These are phyloP conservation scores for Leptinotarsa texana DNA, from an alignment of 1,140 invertebrate genomes.

Conservation along the genomic window DNA sequence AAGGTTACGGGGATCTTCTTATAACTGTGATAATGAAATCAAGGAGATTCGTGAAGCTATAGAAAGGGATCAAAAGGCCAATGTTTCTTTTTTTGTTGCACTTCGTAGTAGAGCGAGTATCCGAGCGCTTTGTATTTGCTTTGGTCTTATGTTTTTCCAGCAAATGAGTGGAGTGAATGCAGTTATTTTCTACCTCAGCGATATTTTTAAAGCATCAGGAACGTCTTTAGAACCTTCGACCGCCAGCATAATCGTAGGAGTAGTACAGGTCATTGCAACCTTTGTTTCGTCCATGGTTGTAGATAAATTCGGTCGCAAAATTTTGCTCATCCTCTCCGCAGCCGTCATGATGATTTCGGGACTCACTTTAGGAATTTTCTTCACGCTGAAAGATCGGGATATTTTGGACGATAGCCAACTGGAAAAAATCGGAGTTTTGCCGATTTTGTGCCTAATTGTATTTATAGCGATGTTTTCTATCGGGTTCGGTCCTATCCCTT, in stretches of 20 bases:
- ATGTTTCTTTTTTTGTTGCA: conserved; percentile 55
- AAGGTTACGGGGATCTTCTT: conserved; percentile 70
- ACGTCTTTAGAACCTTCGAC: conserved; percentile 58
- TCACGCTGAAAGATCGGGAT: conserved; percentile 61
- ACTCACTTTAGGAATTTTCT: conserved; percentile 69
- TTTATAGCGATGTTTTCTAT: conserved; percentile 80
- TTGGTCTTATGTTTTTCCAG: conserved; percentile 72
- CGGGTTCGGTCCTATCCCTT: conserved; percentile 82
- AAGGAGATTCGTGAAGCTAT: conserved; percentile 52
- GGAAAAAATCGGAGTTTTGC: conserved; percentile 62
- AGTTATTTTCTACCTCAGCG: conserved; percentile 64
- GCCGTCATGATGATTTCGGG: conserved; percentile 66
- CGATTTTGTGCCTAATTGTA: conserved; percentile 71
- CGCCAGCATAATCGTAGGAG: conserved; percentile 73
- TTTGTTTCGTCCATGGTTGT: conserved; percentile 68
- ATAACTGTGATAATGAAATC: conserved; percentile 66
- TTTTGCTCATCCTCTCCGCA: conserved; percentile 70
- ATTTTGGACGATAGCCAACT: conserved; percentile 37
- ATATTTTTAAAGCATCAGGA: conserved; percentile 54
- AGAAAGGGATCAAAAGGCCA: conserved; percentile 49
- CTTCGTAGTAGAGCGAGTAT: conserved; percentile 58
- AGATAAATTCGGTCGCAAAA: conserved; percentile 69
- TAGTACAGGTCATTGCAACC: conserved; percentile 75
- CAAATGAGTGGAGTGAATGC: conserved; percentile 67
- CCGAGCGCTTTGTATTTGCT: conserved; percentile 61